Conservation (phyloP, 1,140 invertebrate genomes). For the Heliconius hewitsoni region DNA sequence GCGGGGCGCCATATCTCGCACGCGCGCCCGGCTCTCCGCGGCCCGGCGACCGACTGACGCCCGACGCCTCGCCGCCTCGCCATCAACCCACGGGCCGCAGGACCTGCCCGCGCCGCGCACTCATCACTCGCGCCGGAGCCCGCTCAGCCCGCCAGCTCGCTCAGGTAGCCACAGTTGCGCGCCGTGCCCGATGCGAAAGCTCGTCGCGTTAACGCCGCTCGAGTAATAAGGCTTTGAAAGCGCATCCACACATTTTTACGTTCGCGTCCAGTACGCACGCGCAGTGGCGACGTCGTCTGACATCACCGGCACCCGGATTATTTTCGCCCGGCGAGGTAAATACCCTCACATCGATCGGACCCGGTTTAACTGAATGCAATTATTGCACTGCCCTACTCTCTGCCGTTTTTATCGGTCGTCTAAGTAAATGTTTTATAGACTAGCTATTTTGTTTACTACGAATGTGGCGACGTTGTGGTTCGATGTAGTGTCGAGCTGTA, state of each 20-base stretch:
- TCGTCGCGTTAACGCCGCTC: conserved; percentile 46
- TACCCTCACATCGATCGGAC: conserved; percentile 79
- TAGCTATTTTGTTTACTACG: not conserved
- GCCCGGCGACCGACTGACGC: conserved; percentile 79
- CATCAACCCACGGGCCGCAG: conserved; percentile 48
- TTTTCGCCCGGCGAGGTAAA: conserved; percentile 80
- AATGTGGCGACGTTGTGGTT: not conserved
- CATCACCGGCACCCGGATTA: conserved; percentile 77
- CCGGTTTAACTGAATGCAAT: conserved; percentile 80
- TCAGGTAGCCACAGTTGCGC: conserved; percentile 34
- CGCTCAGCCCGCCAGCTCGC: conserved; percentile 22
- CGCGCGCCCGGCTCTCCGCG: conserved; percentile 71
- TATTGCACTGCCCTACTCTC: conserved; percentile 78
- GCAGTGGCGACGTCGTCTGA: conserved; percentile 63
- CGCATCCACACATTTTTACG: conserved; percentile 64
- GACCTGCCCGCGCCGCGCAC: conserved; percentile 25
- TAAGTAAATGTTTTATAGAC: not conserved
- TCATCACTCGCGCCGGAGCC: conserved; percentile 35
- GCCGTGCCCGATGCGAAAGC: conserved; percentile 48
- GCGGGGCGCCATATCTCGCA: conserved; percentile 73
- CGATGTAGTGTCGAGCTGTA: not conserved
- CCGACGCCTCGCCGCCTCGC: conserved; percentile 57
- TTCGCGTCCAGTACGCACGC: conserved; percentile 60
- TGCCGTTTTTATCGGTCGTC: conserved; percentile 40
- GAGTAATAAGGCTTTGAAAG: conserved; percentile 63